phyloP scores from a whole-genome alignment of 2,797 vertebrate species.

The Ctenopoma kingsleyae region DNA sequence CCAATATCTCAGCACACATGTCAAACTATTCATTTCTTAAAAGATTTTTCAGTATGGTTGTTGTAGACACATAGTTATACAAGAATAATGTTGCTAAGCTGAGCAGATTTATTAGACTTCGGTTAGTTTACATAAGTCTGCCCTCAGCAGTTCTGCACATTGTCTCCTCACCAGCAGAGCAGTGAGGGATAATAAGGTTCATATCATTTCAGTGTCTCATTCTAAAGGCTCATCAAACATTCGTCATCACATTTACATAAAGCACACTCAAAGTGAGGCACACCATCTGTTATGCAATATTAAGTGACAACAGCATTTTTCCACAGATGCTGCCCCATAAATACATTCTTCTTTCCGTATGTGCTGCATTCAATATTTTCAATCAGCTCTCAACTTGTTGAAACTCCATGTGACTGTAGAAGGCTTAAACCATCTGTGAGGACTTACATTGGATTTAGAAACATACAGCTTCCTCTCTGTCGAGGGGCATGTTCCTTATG shows the following conservation, averaged over 20 bases:
- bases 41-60: background rate
- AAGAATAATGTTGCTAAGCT: background rate
- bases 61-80: background rate
- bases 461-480: background rate
- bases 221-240: constrained; percentile 19
- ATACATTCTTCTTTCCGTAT: constrained; percentile 15
- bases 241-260: constrained; percentile 47
- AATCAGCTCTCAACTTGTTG: background rate
- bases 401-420: background rate
- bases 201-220: constrained; percentile 3
- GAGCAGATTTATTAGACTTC: no score
- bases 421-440: background rate
- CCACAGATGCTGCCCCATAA: constrained; percentile 6
- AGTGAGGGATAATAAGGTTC: background rate
- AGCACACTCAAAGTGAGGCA: constrained; percentile 12
- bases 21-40: no score
- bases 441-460: background rate
- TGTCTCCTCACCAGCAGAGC: background rate
- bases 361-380: background rate
- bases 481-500: no score
- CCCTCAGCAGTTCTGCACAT: background rate
- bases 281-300: constrained; percentile 29
- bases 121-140: background rate
- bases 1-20: background rate
- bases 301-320: constrained; percentile 8